Evolutionary conservation across 2,113 vertebrate species (phyloP).

Genomic region (Nymphicus hollandicus): DNA sequence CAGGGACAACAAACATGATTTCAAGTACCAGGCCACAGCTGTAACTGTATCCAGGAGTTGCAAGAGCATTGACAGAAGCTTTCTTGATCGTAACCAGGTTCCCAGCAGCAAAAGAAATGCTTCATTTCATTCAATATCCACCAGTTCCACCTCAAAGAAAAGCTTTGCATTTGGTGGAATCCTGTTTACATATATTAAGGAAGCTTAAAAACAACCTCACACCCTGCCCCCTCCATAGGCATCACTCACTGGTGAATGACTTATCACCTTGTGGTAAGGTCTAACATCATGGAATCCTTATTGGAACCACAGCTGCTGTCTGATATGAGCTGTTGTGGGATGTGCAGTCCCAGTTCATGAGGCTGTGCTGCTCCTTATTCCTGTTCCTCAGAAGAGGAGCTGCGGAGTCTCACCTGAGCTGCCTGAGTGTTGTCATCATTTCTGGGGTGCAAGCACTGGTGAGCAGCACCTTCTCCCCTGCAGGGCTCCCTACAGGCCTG

Average conservation of each 20-base stretch:
- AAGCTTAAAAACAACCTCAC: not conserved
- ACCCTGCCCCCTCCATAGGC: not conserved
- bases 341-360: not conserved
- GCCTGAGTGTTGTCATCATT: accelerated
- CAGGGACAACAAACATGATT: not conserved
- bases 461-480: not conserved
- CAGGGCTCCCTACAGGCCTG: not conserved
- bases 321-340: accelerated
- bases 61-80: not conserved
- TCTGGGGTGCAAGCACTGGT: not conserved
- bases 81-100: not conserved
- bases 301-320: not conserved
- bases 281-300: not conserved
- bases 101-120: not conserved
- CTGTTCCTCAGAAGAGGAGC: accelerated
- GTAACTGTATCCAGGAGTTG: not conserved
- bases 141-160: constrained; percentile 93
- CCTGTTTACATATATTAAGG: constrained; percentile 83
- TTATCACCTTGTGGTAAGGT: not conserved
- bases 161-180: constrained; percentile 96
- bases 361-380: accelerated
- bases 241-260: not conserved
- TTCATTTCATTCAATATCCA: constrained; percentile 84
- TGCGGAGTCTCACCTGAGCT: not conserved
- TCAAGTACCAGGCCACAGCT: not conserved